Evolutionary conservation across 1,140 invertebrate genomes (phyloP).

Genomic region (Pemphigus obesinymphae): DNA sequence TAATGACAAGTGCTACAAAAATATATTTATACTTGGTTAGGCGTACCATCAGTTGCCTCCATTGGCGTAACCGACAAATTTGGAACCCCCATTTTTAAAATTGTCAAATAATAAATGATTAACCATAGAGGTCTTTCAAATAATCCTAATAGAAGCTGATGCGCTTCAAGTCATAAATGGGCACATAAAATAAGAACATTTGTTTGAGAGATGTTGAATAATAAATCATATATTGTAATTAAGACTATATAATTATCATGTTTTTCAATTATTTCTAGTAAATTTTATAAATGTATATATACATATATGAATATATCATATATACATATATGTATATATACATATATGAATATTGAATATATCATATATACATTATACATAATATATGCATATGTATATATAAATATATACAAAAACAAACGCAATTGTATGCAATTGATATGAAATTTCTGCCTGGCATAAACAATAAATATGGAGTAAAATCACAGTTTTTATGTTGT

Average conservation of each 20-base stretch:
- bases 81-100: background rate
- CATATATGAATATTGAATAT: background rate
- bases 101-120: background rate
- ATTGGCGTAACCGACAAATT: constrained; percentile 29
- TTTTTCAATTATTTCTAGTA: background rate
- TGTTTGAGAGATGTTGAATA: background rate
- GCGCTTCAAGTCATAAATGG: constrained; percentile 9
- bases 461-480: background rate
- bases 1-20: background rate
- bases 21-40: background rate
- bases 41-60: constrained; percentile 5
- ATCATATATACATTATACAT: background rate
- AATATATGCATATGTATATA: background rate
- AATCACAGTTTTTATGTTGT: constrained; percentile 22
- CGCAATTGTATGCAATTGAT: background rate
- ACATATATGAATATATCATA: background rate
- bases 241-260: constrained; percentile 1
- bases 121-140: background rate
- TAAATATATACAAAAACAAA: background rate
- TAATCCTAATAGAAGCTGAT: background rate
- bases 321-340: background rate
- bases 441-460: background rate
- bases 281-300: background rate
- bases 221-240: constrained; percentile 29
- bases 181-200: constrained; percentile 40